phyloP scores from a whole-genome alignment of 2,888 invertebrate genomes.

The Ormyrus nitidulus region DNA sequence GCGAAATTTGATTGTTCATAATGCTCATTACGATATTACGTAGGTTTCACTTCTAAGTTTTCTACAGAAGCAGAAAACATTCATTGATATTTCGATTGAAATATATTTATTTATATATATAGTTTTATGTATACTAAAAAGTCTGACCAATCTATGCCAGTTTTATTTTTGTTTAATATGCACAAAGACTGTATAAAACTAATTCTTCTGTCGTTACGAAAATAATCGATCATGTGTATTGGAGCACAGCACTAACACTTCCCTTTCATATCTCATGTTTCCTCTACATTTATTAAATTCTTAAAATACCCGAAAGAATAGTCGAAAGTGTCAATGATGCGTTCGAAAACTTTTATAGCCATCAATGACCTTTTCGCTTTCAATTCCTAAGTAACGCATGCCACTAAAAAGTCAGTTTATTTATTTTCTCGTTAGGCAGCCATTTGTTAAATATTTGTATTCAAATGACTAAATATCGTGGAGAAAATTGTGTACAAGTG shows the following conservation, averaged over 20 bases:
- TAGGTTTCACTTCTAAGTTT: slow-evolving; percentile 27
- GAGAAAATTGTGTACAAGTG: slow-evolving; percentile 20
- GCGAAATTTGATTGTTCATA: slow-evolving; percentile 44
- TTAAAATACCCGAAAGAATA: slow-evolving; percentile 17
- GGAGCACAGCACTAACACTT: slow-evolving; percentile 35
- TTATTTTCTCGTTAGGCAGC: slow-evolving; percentile 44
- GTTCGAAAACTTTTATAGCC: slow-evolving; percentile 38
- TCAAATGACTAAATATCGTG: slow-evolving; percentile 30
- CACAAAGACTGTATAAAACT: slow-evolving; percentile 52
- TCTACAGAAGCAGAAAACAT: slow-evolving; percentile 48
- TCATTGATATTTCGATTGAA: slow-evolving; percentile 32
- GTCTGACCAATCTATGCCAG: slow-evolving; percentile 16
- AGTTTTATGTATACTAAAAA: slow-evolving; percentile 22
- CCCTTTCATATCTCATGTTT: background rate
- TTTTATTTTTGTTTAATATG: slow-evolving; percentile 39
- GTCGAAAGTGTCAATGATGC: slow-evolving; percentile 39
- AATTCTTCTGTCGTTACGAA: slow-evolving; percentile 51
- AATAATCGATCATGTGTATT: slow-evolving; percentile 42
- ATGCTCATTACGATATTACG: slow-evolving; percentile 32
- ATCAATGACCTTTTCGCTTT: slow-evolving; percentile 39
- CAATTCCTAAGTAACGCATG: slow-evolving; percentile 54
- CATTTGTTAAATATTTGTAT: slow-evolving; percentile 44
- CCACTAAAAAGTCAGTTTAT: slow-evolving; percentile 44
- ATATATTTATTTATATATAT: slow-evolving; percentile 21
- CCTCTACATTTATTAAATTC: slow-evolving; percentile 3